Conservation (phyloP, 2,113 vertebrate species). For the Psittacus erithacus region DNA sequence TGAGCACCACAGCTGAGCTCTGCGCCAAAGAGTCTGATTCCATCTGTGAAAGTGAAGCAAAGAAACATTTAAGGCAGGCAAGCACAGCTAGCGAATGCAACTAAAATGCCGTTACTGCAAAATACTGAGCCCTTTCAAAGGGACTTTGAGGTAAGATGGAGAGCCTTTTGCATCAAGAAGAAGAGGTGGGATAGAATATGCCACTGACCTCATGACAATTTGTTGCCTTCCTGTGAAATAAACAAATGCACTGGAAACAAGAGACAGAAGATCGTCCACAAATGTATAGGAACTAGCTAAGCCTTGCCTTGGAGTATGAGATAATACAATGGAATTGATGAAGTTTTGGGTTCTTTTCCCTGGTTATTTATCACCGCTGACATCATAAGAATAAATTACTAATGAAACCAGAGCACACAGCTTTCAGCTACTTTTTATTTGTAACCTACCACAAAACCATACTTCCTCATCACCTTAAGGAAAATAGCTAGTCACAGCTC, state of each 20-base stretch:
- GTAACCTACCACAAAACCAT: background rate
- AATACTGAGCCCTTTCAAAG: background rate
- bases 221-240: background rate
- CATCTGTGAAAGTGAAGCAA: background rate
- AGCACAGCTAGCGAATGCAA: background rate
- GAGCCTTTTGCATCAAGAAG: background rate
- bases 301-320: background rate
- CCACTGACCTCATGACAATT: background rate
- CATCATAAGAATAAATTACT: background rate
- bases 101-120: background rate
- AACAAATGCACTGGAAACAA: background rate
- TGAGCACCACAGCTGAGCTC: background rate
- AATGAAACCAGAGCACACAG: background rate
- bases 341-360: accelerated
- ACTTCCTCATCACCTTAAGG: background rate
- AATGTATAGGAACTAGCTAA: background rate
- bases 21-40: background rate
- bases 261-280: background rate
- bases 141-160: background rate
- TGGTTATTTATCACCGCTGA: background rate
- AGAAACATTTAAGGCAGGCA: background rate
- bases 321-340: background rate
- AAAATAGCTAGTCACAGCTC: background rate
- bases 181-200: background rate
- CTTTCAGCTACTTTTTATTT: background rate